These are phyloP conservation scores for Drosophila ambigua DNA, from an alignment of 1,140 invertebrate genomes.

Conservation along the genomic window DNA sequence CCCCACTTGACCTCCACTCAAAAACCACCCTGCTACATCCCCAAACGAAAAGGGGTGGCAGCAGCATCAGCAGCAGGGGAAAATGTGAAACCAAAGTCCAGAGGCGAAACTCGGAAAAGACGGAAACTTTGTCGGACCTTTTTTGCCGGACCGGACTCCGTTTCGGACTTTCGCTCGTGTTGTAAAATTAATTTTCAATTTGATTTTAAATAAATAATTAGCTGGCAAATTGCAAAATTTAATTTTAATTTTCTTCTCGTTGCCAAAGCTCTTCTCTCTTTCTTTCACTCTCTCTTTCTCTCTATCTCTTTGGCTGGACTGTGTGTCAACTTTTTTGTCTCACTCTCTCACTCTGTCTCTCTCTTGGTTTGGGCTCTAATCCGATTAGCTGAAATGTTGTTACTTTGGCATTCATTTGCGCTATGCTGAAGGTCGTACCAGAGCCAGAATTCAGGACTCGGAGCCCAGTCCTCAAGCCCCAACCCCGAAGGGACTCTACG, in stretches of 20 bases:
- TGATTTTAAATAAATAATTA: slow-evolving; percentile 84
- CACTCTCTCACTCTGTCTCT: not conserved
- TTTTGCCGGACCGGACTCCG: slow-evolving; percentile 14
- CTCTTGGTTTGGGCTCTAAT: slow-evolving; percentile 46
- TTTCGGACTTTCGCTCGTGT: slow-evolving; percentile 54
- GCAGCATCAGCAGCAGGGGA: not conserved
- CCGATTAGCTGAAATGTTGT: slow-evolving; percentile 76
- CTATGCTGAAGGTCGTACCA: slow-evolving; percentile 52
- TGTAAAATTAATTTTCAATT: slow-evolving; percentile 84
- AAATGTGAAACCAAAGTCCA: slow-evolving; percentile 49
- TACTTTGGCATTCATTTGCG: slow-evolving; percentile 66
- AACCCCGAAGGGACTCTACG: slow-evolving; percentile 49
- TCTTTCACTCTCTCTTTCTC: not conserved
- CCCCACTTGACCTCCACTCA: slow-evolving; percentile 64
- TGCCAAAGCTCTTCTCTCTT: slow-evolving; percentile 26
- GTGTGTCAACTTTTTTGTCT: not conserved
- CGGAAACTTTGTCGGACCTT: slow-evolving; percentile 51
- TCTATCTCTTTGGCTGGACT: not conserved
- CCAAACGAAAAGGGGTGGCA: slow-evolving; percentile 19
- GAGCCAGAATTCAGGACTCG: not conserved
- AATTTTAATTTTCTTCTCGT: slow-evolving; percentile 76
- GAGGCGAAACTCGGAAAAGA: slow-evolving; percentile 50
- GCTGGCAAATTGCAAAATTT: slow-evolving; percentile 83
- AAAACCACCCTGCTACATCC: slow-evolving; percentile 19
- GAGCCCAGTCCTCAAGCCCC: not conserved